phyloP scores from a whole-genome alignment of 1,140 invertebrate species.

The Asbolus verrucosus region DNA sequence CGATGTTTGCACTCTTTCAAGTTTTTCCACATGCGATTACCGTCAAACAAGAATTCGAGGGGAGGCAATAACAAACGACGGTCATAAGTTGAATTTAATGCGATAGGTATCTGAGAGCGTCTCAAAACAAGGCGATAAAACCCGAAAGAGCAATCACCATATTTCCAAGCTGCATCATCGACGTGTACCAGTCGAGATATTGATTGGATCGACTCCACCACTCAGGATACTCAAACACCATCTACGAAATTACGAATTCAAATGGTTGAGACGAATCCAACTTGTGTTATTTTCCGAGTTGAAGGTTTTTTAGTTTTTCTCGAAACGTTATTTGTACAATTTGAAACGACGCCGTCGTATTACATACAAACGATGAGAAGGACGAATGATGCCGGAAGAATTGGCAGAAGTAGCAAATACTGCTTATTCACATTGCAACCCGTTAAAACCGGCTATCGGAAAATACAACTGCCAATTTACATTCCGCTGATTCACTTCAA shows the following conservation, averaged over 20 bases:
- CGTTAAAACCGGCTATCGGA: too few relatives aligned
- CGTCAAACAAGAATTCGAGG: too few relatives aligned
- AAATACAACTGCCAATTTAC: too few relatives aligned
- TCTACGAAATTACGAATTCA: slow-evolving; percentile 44
- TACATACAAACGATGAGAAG: too few relatives aligned
- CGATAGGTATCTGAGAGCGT: slow-evolving; percentile 21
- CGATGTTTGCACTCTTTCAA: background rate
- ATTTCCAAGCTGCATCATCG: slow-evolving; percentile 14
- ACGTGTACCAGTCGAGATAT: slow-evolving; percentile 28
- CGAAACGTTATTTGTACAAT: background rate
- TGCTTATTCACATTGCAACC: too few relatives aligned
- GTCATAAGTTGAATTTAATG: slow-evolving; percentile 37
- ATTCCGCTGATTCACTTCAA: too few relatives aligned
- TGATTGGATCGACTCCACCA: slow-evolving; percentile 37
- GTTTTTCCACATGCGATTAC: background rate
- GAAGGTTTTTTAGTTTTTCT: slow-evolving; percentile 3
- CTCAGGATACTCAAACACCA: slow-evolving; percentile 27
- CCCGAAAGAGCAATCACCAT: slow-evolving; percentile 45
- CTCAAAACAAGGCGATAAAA: slow-evolving; percentile 47
- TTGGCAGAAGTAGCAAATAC: too few relatives aligned
- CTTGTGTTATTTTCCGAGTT: slow-evolving; percentile 14
- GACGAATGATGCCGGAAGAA: too few relatives aligned
- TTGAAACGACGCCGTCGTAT: background rate
- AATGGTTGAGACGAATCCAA: slow-evolving; percentile 16
- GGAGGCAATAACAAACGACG: slow-evolving; percentile 9